Evolutionary conservation across 2,797 vertebrate genomes (phyloP).

Genomic region (Tapera naevia): DNA sequence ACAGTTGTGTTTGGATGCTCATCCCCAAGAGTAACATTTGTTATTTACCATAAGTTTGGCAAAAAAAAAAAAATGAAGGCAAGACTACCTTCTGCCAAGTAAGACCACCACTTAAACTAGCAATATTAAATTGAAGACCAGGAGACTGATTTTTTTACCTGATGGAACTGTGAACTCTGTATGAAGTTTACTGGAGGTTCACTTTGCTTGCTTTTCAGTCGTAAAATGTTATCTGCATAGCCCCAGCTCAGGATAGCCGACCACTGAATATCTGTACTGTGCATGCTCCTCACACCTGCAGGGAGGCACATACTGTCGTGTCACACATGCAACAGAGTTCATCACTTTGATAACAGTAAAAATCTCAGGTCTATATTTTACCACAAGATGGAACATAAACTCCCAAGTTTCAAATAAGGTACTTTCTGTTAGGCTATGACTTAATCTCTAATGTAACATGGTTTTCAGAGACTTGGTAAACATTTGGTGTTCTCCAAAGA

Average conservation of each 20-base stretch:
- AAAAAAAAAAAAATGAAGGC: not conserved
- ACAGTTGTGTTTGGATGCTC: not conserved
- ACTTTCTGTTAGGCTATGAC: not conserved
- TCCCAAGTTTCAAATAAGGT: not conserved
- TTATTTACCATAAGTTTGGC: no score
- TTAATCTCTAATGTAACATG: not conserved
- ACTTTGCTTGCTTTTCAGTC: constrained; percentile 97
- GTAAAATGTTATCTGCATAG: constrained; percentile 93
- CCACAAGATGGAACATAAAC: not conserved
- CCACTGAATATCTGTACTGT: constrained; percentile 98
- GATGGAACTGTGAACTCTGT: constrained; percentile 93
- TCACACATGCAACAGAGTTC: not conserved
- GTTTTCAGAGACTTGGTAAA: not conserved
- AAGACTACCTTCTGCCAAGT: not conserved
- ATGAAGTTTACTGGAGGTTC: constrained; percentile 97
- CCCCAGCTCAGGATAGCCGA: constrained; percentile 99
- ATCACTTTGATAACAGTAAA: not conserved
- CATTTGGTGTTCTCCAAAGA: not conserved
- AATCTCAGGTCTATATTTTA: not conserved
- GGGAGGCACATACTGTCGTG: not conserved
- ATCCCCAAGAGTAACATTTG: not conserved
- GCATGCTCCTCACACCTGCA: constrained; percentile 96
- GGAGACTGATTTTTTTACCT: constrained; percentile 77
- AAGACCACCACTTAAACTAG: not conserved
- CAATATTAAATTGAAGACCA: not conserved